A percentile compares a stretch with the other conserved stretches of the same genome.
phyloP scores from a whole-genome alignment of 2,113 vertebrate species.

The Notechis scutatus region DNA sequence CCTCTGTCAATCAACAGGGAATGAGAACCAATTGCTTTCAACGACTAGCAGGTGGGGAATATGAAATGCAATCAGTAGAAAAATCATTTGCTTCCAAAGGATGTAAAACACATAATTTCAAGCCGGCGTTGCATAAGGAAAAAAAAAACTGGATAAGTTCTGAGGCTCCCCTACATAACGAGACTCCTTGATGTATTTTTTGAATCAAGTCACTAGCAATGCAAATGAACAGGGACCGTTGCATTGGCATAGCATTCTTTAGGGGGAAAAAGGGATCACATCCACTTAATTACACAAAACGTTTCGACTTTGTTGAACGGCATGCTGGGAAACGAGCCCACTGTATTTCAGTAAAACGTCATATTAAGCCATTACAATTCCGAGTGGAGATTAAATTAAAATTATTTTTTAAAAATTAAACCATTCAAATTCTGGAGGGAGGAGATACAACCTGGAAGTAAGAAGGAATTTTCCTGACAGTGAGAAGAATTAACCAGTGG shows the following conservation, averaged over 20 bases:
- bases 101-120: not conserved
- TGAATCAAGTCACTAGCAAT: not conserved
- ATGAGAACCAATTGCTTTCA: not conserved
- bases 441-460: not conserved
- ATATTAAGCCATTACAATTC: not conserved
- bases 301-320: not conserved
- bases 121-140: not conserved
- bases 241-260: not conserved
- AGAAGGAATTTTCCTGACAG: not conserved
- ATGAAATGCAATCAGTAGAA: not conserved
- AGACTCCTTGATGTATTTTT: not conserved
- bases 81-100: not conserved
- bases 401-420: not conserved
- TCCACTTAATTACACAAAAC: not conserved
- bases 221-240: not conserved
- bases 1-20: not conserved
- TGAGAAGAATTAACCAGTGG: not conserved
- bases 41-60: not conserved
- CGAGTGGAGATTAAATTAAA: not conserved
- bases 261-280: not conserved
- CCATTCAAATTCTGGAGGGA: not conserved
- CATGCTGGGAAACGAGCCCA: not conserved
- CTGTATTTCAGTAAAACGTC: not conserved
- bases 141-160: not conserved
- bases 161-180: not conserved